phyloP scores from a whole-genome alignment of 2,888 invertebrate genomes.

The Drosophila antonietae region DNA sequence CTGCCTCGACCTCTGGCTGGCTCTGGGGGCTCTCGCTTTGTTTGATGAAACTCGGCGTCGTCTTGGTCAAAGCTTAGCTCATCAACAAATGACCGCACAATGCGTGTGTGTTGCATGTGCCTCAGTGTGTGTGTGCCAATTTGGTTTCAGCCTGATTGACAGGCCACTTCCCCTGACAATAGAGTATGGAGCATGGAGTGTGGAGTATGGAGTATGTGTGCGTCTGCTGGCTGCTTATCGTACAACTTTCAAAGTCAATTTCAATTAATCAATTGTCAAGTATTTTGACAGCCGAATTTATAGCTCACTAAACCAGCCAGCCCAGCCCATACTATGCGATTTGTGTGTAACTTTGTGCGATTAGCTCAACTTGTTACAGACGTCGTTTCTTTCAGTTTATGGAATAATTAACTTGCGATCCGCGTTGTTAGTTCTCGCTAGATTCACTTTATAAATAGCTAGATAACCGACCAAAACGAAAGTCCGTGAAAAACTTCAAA shows the following conservation, averaged over 20 bases:
- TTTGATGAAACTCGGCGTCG: conserved; percentile 56
- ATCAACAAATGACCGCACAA: conserved; percentile 72
- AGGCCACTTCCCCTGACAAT: conserved; percentile 62
- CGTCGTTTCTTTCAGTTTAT: conserved; percentile 1
- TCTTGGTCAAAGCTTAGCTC: conserved; percentile 69
- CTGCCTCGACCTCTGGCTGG: not conserved
- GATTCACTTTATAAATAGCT: too few species aligned
- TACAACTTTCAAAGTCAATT: conserved; percentile 72
- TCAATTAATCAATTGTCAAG: conserved; percentile 81
- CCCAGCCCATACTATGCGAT: conserved; percentile 14
- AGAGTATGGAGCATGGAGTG: not conserved
- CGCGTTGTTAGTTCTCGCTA: too few species aligned
- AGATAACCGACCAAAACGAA: too few species aligned
- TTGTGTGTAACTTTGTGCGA: conserved; percentile 33
- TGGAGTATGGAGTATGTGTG: conserved; percentile 2
- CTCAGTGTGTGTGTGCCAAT: conserved; percentile 35
- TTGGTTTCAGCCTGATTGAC: conserved; percentile 67
- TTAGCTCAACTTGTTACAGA: conserved; percentile 24
- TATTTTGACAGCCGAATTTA: conserved; percentile 77
- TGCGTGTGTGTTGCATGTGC: conserved; percentile 33
- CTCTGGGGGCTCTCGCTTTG: conserved; percentile 17
- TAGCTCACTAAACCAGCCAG: conserved; percentile 59
- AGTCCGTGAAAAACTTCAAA: too few species aligned
- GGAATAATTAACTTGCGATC: conserved; percentile 1
- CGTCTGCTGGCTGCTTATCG: conserved; percentile 56